Evolutionary conservation across 2,888 invertebrate species (phyloP).

Genomic region (Axea sp.): DNA sequence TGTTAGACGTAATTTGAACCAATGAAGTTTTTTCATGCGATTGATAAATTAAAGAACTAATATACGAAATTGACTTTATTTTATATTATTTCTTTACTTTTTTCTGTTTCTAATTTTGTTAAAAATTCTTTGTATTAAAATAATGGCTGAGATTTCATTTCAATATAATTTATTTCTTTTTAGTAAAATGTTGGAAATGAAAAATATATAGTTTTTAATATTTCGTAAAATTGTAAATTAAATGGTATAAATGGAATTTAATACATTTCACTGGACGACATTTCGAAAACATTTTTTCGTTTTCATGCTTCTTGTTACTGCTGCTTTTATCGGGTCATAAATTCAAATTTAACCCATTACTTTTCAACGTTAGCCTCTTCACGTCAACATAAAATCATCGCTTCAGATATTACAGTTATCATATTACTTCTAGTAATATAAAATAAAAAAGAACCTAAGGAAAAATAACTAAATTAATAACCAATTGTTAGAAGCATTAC

Average conservation of each 20-base stretch:
- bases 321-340: slow-evolving; percentile 42
- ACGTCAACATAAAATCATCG: slow-evolving; percentile 31
- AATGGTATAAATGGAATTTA: no score
- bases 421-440: no score
- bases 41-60: slow-evolving; percentile 38
- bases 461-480: no score
- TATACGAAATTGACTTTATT: slow-evolving; percentile 35
- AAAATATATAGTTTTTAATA: not conserved
- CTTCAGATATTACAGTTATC: not conserved
- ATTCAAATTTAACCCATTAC: slow-evolving; percentile 45
- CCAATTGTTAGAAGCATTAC: no score
- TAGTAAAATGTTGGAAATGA: not conserved
- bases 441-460: no score
- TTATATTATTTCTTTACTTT: no score
- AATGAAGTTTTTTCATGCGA: slow-evolving; percentile 19
- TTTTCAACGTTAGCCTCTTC: slow-evolving; percentile 30
- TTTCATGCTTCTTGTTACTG: slow-evolving; percentile 27
- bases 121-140: no score
- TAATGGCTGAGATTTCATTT: not conserved
- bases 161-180: not conserved
- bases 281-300: slow-evolving; percentile 32
- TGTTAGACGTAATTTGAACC: slow-evolving; percentile 36
- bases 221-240: not conserved
- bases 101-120: no score
- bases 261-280: not conserved